Evolutionary conservation across 1,140 invertebrate genomes (phyloP), one percentile per base, ranked within the genome.

Genomic region (Campoletis sonorensis): DNA sequence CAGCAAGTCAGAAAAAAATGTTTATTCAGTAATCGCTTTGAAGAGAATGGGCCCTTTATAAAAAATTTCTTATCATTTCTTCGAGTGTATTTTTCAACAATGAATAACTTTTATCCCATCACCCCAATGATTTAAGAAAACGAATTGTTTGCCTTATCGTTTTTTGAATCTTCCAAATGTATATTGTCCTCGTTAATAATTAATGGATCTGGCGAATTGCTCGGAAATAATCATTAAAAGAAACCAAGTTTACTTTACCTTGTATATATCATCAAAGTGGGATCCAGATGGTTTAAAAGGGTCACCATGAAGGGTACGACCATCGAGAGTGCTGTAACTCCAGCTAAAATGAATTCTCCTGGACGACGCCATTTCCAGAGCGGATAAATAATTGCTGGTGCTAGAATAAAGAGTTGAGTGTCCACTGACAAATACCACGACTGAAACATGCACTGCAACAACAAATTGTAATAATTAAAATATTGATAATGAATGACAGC

Each of bases 391-490:
- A 98, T 93, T 23, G 97, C 90, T 0, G 96, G 95, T 23, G 96
- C 95, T 1, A 97, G 88, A 81, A 97, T 92, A 89, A 97, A 97
- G 78, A 98, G 92, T 88, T 98, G 97, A 64, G 97, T 97, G 88
- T 98, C 97, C 78, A 96, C 96, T 7, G 97, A 95, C 73, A 98
- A 91, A 86, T 98, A 98, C 97, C 97, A 98, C 0, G 96, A 95
- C 93, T 97, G 96, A 72, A 96, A 96, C 94, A 98, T 96, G 87
- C 97, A 98, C 96, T 97, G 90, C 68, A 92, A 92, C 64, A 21
- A 76, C 67, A 79, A 45, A 71, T 23, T 15, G 21, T n/a, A n/a
- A 70, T 18, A 21, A 30, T 67, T 0, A 45, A 68, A 79, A 45
- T 45, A 45, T 45, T 10, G 1, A 4, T 1, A 45, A 45, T 45